Evolutionary conservation across 2,888 invertebrate genomes (phyloP), one percentile per base, ranked within the genome.

Genomic region (Tyria jacobaeae): DNA sequence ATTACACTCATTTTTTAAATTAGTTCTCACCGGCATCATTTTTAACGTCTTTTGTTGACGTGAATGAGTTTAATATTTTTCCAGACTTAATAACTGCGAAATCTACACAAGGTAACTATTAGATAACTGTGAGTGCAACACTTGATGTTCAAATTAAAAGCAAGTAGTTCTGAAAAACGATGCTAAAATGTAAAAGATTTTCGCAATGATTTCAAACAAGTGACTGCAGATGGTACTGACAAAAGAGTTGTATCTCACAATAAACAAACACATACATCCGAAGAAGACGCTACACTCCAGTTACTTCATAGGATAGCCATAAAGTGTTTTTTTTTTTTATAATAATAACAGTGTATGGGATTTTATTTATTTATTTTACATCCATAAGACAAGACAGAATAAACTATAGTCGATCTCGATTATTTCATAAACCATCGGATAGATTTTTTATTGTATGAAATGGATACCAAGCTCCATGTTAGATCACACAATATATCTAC

Each of bases 211-310:
- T 80, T 70, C 63, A 66, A 68, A 70, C 71, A 71, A 68, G 67
- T 64, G 68, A 74, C 76, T 78, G 70, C 60, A 67, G 68, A 75
- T 62, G 70, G 55, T 62, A 44, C 53, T 57, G 73, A 80, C 82
- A 83, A 84, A 81, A 82, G 82, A 74, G 70, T 77, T 76, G 74
- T 76, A 81, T 73, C 74, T 79, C 70, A 62, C 69, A 73, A 62
- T 68, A 71, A 76, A 85, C 80, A 80, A 82, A 78, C 76, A 78
- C 79, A 80, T 83, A 78, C 76, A 68, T 75, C 76, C 65, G 64
- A 64, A 71, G 73, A 76, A 81, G 79, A 76, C 68, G 70, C 63
- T 70, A 64, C 68, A 70, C 64, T 78, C 55, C 50, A 57, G 64
- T 66, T 62, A 27, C 27, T 41, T 21, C 34, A 10, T 63, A n/a